These are phyloP conservation scores for Leucophenga varia DNA, from an alignment of 1,140 invertebrate genomes.

Conservation along the genomic window DNA sequence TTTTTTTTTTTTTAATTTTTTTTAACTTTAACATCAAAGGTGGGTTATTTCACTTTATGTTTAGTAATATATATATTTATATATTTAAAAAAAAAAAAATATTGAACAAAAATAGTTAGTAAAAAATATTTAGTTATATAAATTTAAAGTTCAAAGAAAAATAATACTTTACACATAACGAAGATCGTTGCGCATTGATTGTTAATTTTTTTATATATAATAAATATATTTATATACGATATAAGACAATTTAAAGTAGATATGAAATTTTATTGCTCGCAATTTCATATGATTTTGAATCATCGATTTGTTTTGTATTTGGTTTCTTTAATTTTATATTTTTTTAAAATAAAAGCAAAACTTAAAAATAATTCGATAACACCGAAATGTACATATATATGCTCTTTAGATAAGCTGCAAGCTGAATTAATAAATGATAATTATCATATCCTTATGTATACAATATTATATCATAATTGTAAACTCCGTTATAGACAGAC, in stretches of 20 bases:
- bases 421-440: no score
- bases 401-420: no score
- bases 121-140: conserved; percentile 8
- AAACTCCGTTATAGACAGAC: no score
- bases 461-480: no score
- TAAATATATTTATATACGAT: no score
- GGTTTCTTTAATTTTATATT: no score
- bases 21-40: conserved; percentile 44
- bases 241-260: no score
- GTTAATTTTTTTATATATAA: conserved; percentile 26
- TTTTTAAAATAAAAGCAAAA: no score
- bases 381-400: no score
- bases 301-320: background rate
- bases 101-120: conserved; percentile 22
- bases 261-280: conserved; percentile 54
- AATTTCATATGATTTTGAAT: conserved; percentile 49
- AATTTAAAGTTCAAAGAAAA: conserved; percentile 1
- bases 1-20: conserved; percentile 25
- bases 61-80: no score
- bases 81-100: conserved; percentile 26
- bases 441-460: no score
- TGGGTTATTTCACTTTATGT: conserved; percentile 54
- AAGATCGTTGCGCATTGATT: conserved; percentile 30
- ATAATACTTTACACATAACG: conserved; percentile 18
- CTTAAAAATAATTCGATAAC: no score